phyloP scores from a whole-genome alignment of 2,113 vertebrate species.

The Callipepla squamata region DNA sequence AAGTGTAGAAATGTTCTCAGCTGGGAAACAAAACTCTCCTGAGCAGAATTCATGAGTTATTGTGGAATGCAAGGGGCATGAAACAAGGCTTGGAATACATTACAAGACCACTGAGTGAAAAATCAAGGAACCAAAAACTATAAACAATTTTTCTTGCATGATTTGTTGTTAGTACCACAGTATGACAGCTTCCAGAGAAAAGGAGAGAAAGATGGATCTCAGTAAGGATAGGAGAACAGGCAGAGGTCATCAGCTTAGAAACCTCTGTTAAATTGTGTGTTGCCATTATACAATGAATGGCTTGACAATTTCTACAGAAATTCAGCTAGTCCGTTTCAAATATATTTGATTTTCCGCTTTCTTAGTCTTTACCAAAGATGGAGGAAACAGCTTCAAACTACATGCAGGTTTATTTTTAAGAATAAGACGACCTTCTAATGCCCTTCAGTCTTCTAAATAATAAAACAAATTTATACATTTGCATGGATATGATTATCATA shows the following conservation, averaged over 20 bases:
- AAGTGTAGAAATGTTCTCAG: neutral
- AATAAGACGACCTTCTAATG: neutral
- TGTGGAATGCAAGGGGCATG: neutral
- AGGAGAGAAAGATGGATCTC: neutral
- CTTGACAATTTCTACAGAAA: neutral
- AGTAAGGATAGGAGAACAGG: neutral
- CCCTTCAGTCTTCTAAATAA: conserved; percentile 3
- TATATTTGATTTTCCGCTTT: neutral
- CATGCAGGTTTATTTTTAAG: neutral
- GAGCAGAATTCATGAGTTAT: neutral
- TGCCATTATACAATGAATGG: neutral
- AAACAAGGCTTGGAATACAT: neutral
- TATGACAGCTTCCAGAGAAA: neutral
- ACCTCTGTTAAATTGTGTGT: fast-evolving
- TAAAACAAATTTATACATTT: neutral
- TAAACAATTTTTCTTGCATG: neutral
- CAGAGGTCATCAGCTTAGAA: neutral
- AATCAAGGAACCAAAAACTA: neutral
- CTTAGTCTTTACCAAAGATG: neutral
- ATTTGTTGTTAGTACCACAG: neutral
- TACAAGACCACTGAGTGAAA: neutral
- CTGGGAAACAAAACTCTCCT: neutral
- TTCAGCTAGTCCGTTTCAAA: neutral
- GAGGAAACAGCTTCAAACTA: neutral
- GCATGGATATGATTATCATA: neutral